Conservation (phyloP, 2,888 invertebrate species). For the Orthonychiurus folsomi region DNA sequence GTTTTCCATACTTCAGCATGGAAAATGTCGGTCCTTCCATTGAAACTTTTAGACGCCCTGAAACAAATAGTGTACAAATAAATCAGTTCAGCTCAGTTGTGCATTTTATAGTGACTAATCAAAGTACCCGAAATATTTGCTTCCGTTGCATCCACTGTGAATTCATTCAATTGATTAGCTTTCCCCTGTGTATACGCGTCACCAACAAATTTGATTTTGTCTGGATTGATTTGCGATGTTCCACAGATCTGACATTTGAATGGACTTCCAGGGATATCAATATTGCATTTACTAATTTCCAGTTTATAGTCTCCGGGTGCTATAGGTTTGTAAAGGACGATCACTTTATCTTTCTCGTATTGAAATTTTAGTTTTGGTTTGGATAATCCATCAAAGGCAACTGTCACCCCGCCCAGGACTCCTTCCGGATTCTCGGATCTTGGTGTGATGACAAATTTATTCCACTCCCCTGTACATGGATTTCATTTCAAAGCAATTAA, state of each 20-base stretch:
- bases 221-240: neutral
- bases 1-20: slow-evolving; percentile 15
- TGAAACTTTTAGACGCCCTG: slow-evolving; percentile 13
- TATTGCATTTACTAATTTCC: slow-evolving; percentile 9
- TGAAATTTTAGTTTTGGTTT: slow-evolving; percentile 12
- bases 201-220: slow-evolving; percentile 11
- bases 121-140: slow-evolving; percentile 12
- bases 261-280: slow-evolving; percentile 12
- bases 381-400: slow-evolving; percentile 10
- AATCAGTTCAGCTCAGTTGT: neutral
- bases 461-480: slow-evolving; percentile 13
- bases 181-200: slow-evolving; percentile 6
- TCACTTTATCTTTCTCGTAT: slow-evolving; percentile 9
- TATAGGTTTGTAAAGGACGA: slow-evolving; percentile 11
- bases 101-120: too few relatives aligned
- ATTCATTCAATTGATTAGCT: slow-evolving; percentile 7
- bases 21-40: slow-evolving; percentile 15
- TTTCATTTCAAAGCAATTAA: neutral
- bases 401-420: neutral
- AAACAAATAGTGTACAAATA: neutral
- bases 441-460: slow-evolving; percentile 10
- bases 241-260: slow-evolving; percentile 3
- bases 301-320: slow-evolving; percentile 8
- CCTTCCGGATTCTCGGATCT: slow-evolving; percentile 4
- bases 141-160: slow-evolving; percentile 4